phyloP scores from a whole-genome alignment of 2,888 invertebrate species.

The Salticus scenicus region DNA sequence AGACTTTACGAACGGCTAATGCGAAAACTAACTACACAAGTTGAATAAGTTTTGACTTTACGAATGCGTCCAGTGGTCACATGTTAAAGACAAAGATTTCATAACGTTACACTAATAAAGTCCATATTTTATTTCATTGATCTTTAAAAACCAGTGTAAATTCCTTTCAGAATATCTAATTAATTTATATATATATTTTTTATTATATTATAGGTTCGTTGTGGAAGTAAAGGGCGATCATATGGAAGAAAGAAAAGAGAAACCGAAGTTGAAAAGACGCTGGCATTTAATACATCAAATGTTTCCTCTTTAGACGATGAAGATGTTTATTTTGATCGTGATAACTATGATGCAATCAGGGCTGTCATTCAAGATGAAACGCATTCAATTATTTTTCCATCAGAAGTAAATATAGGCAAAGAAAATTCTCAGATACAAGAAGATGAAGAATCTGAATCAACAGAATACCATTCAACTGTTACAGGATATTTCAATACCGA shows the following conservation, averaged over 20 bases:
- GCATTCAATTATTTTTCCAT: constrained; percentile 33
- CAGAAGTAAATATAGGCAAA: background rate
- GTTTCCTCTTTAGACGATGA: constrained; percentile 54
- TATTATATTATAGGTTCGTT: constrained; percentile 38
- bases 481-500: constrained; percentile 31
- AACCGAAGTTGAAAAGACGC: background rate
- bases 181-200: too few species aligned
- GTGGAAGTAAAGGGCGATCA: constrained; percentile 58
- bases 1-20: too few species aligned
- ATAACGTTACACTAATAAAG: too few species aligned
- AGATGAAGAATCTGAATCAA: background rate
- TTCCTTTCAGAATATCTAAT: too few species aligned
- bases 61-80: too few species aligned
- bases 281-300: constrained; percentile 18
- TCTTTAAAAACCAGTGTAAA: too few species aligned
- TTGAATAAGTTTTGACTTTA: too few species aligned
- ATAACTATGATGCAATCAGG: constrained; percentile 43
- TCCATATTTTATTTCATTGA: too few species aligned
- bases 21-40: too few species aligned
- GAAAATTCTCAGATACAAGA: background rate
- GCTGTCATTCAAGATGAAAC: constrained; percentile 58
- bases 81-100: too few species aligned
- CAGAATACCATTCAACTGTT: constrained; percentile 32
- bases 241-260: constrained; percentile 52
- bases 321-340: constrained; percentile 63